Percentiles rank a stretch among this genome's conserved stretches.
These are phyloP conservation scores for Aleiodes testaceus DNA, from an alignment of 2,888 invertebrate genomes.

Conservation along the genomic window DNA sequence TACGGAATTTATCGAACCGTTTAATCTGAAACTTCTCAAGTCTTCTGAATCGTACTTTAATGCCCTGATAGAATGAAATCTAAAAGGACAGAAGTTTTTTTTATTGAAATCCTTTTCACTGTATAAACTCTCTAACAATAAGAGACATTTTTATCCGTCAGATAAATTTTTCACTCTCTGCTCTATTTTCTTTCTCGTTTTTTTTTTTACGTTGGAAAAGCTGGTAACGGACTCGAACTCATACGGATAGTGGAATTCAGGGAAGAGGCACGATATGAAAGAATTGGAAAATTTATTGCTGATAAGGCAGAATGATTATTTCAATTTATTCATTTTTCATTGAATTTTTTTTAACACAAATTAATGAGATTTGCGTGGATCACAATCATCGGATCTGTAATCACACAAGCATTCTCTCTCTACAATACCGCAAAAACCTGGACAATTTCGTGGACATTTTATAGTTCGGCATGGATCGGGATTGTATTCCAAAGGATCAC, in stretches of 20 bases:
- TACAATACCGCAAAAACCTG: too few relatives aligned
- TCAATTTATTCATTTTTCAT: constrained; percentile 3
- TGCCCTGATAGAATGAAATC: constrained; percentile 55
- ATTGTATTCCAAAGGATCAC: too few relatives aligned
- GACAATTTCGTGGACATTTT: too few relatives aligned
- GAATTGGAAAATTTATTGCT: constrained; percentile 65
- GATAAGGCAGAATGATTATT: constrained; percentile 55
- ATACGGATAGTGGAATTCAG: constrained; percentile 48
- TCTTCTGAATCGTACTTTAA: constrained; percentile 61
- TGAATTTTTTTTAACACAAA: too few relatives aligned
- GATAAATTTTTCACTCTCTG: constrained; percentile 65
- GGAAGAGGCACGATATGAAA: constrained; percentile 64
- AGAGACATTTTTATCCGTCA: constrained; percentile 68
- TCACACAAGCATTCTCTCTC: too few relatives aligned
- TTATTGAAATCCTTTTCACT: constrained; percentile 66
- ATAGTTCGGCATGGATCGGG: too few relatives aligned
- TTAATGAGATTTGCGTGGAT: too few relatives aligned
- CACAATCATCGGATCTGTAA: too few relatives aligned
- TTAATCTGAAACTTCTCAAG: constrained; percentile 57
- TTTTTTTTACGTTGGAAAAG: constrained; percentile 7
- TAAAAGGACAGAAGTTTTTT: constrained; percentile 48
- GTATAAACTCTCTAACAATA: constrained; percentile 62
- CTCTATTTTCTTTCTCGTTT: constrained; percentile 27
- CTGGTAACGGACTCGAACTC: constrained; percentile 24
- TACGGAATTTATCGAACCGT: constrained; percentile 66